Conservation (phyloP, 2,797 vertebrate species). For the Sebastes alutus region DNA sequence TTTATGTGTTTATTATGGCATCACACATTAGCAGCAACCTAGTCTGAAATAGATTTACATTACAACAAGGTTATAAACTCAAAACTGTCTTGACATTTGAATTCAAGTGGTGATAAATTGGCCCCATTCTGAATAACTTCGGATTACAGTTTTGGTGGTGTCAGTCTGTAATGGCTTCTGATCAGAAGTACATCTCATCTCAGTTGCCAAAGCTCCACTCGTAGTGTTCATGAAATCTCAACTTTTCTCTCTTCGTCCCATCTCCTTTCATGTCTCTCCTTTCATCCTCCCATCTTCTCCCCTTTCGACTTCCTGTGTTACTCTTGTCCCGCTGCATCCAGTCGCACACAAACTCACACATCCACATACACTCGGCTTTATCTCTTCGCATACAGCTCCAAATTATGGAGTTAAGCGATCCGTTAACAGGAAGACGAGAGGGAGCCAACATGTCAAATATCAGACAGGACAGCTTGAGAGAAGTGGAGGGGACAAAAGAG, state of each 20-base stretch:
- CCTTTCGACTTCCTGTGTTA: slow-evolving; percentile 65
- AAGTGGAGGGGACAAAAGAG: slow-evolving; percentile 63
- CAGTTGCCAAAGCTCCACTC: slow-evolving; percentile 57
- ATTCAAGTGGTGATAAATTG: slow-evolving; percentile 26
- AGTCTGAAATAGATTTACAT: slow-evolving; percentile 7
- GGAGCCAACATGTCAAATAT: slow-evolving; percentile 69
- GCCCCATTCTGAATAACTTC: slow-evolving; percentile 29
- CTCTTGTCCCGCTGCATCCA: slow-evolving; percentile 66
- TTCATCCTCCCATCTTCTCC: slow-evolving; percentile 67
- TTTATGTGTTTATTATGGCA: neutral
- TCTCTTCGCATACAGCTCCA: slow-evolving; percentile 44
- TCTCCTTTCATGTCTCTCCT: slow-evolving; percentile 67
- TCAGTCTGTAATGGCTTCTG: slow-evolving; percentile 47
- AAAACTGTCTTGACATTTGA: slow-evolving; percentile 28
- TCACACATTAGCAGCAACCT: slow-evolving; percentile 5
- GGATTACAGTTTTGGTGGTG: slow-evolving; percentile 50
- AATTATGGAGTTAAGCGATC: slow-evolving; percentile 66
- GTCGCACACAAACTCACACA: slow-evolving; percentile 56
- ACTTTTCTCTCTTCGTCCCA: slow-evolving; percentile 63
- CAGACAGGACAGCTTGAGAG: slow-evolving; percentile 69
- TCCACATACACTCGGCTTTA: slow-evolving; percentile 45
- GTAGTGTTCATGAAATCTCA: slow-evolving; percentile 64
- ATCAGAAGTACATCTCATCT: slow-evolving; percentile 58
- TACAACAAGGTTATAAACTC: neutral
- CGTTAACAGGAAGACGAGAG: slow-evolving; percentile 67